phyloP scores from a whole-genome alignment of 1,140 invertebrate species.

The Drosophila cardini region DNA sequence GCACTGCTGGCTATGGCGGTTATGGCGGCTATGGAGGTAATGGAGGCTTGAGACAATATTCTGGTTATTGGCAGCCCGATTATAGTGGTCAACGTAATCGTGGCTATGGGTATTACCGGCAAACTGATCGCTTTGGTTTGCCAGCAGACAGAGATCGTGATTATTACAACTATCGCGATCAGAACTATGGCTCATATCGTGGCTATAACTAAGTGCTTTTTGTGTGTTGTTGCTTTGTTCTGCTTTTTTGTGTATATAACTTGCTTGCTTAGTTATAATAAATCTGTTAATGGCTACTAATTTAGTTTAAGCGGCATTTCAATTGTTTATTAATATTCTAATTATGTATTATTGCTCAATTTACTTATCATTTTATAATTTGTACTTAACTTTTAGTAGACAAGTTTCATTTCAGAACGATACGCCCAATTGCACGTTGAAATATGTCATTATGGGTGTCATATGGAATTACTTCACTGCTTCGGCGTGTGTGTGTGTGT shows the following conservation, averaged over 20 bases:
- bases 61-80: constrained; percentile 82
- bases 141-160: constrained; percentile 54
- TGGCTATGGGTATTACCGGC: constrained; percentile 77
- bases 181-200: constrained; percentile 41
- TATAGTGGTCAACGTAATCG: constrained; percentile 80
- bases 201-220: constrained; percentile 66
- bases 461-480: constrained; percentile 14
- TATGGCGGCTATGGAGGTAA: constrained; percentile 85
- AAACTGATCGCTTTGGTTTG: constrained; percentile 80
- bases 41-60: constrained; percentile 84
- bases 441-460: constrained; percentile 57
- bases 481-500: constrained; percentile 21
- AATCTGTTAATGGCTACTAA: constrained; percentile 40
- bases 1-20: constrained; percentile 71
- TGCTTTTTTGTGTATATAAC: constrained; percentile 43
- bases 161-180: constrained; percentile 52
- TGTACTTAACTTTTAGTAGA: constrained; percentile 3
- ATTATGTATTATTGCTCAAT: not conserved
- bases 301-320: constrained; percentile 32
- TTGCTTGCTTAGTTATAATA: constrained; percentile 43
- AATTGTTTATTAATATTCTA: not conserved
- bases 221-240: constrained; percentile 45
- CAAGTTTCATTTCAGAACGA: constrained; percentile 43
- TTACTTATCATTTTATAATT: not conserved
- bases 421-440: constrained; percentile 75